phyloP scores from a whole-genome alignment of 2,888 invertebrate species.

The Caenorhabditis sp. region DNA sequence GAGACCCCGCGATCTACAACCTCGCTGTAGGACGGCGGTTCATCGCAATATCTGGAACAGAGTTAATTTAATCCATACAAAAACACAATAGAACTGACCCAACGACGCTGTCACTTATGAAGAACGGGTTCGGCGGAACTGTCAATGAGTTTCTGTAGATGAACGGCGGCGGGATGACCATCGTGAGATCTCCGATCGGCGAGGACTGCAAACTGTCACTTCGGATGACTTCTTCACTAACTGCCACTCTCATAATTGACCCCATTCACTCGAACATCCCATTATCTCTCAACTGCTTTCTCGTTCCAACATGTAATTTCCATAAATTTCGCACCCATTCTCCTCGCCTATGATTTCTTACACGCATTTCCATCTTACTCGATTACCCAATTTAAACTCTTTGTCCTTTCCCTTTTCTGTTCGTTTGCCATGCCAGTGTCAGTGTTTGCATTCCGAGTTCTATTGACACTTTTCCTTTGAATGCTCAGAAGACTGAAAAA shows the following conservation, averaged over 20 bases:
- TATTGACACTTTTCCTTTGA: neutral
- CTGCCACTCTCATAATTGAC: slow-evolving; percentile 19
- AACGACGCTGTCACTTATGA: slow-evolving; percentile 44
- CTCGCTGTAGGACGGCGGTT: slow-evolving; percentile 54
- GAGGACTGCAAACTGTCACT: slow-evolving; percentile 30
- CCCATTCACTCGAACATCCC: slow-evolving; percentile 17
- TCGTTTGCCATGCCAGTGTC: neutral
- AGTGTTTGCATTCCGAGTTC: neutral
- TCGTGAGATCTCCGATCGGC: slow-evolving; percentile 20
- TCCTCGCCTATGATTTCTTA: neutral
- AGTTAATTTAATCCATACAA: too few species aligned
- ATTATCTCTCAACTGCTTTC: neutral
- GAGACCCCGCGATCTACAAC: slow-evolving; percentile 45
- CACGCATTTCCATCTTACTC: neutral
- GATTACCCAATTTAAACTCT: too few species aligned
- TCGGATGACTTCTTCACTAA: neutral
- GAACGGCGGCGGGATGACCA: slow-evolving; percentile 29
- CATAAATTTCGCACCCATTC: slow-evolving; percentile 14
- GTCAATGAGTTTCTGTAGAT: slow-evolving; percentile 36
- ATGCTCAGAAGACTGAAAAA: neutral
- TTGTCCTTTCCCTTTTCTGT: neutral
- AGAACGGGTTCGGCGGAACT: slow-evolving; percentile 47
- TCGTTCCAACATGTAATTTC: slow-evolving; percentile 21
- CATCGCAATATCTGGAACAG: slow-evolving; percentile 40
- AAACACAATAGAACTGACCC: too few species aligned